Percentiles rank a stretch among this genome's conserved stretches.
Evolutionary conservation across 2,888 invertebrate genomes (phyloP).

Genomic region (Tipula unca): DNA sequence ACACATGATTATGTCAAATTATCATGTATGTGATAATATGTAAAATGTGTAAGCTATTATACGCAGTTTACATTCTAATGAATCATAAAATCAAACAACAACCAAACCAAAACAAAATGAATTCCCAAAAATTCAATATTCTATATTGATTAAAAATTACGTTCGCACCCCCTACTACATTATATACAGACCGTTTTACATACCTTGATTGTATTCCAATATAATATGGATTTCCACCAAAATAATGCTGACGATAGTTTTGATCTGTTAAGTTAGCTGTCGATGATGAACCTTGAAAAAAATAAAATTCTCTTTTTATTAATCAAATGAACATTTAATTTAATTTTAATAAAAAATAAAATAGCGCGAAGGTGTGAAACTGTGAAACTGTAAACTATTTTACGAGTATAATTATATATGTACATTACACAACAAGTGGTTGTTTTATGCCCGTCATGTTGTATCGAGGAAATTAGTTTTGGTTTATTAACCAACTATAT

Average conservation of each 20-base stretch:
- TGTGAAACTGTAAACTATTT: neutral
- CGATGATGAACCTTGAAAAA: neutral
- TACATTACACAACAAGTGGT: neutral
- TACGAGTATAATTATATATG: neutral
- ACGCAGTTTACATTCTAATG: neutral
- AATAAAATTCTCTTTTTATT: neutral
- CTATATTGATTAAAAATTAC: neutral
- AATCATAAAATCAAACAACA: neutral
- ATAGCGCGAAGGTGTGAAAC: neutral
- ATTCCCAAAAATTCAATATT: neutral
- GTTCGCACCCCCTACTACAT: too few relatives aligned
- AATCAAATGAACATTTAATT: neutral
- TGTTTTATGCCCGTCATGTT: neutral
- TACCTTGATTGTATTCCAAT: conserved; percentile 40
- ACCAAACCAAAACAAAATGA: neutral
- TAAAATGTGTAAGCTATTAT: neutral
- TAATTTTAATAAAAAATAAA: neutral
- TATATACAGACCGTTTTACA: conserved; percentile 25
- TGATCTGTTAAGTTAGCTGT: neutral
- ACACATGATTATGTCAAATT: neutral
- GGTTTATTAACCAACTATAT: neutral
- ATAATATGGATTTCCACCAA: conserved; percentile 31
- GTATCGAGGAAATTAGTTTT: neutral
- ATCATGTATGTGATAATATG: neutral
- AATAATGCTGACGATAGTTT: neutral